Evolutionary conservation across 2,797 vertebrate species (phyloP), one percentile per base, ranked within the genome.

Genomic region (Protonibea diacanthus): DNA sequence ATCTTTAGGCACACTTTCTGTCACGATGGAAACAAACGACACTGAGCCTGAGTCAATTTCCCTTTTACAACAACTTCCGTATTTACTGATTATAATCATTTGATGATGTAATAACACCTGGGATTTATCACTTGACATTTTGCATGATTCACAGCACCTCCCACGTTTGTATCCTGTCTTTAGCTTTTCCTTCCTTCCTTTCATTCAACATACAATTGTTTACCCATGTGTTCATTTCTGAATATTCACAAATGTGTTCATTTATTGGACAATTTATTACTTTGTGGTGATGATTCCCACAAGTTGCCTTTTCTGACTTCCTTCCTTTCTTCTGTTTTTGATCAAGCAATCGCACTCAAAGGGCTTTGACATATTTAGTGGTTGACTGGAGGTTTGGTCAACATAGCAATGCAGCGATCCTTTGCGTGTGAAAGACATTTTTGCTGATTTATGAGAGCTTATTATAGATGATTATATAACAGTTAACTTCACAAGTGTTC

Each of bases 1-100:
- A 78, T 86, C 78, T 78, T 45, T 23, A 44, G 40, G 5, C 9
- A 11, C 17, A 11, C 17, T 33, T 65, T 25, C 11, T 40, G 44
- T 74, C 71, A 68, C 71, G 42, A 55, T 47, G 79, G 81, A 86
- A 86, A 87, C 23, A 6, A 14, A 51, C 0, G 4, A 3, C 65
- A 57, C 23, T 23, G 12, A 64, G 18, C 11, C 20, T 1, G 0
- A 42, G 64, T 68, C 79, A 78, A 71, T 85, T 83, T 88, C 72
- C 61, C 52, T 87, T 82, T 66, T 25, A 17, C 3, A 71, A 66
- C 62, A 80, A 55, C 44, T 25, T 74, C 38, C 18, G 0, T 81
- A 27, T 64, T 71, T 69, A 57, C 80, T 25, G 44, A 74, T 13
- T 12, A 11, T 29, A 42, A 47, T 71, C 17, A 20, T 48, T 27